Evolutionary conservation across 2,888 invertebrate genomes (phyloP).

Genomic region (Volucella zonaria): DNA sequence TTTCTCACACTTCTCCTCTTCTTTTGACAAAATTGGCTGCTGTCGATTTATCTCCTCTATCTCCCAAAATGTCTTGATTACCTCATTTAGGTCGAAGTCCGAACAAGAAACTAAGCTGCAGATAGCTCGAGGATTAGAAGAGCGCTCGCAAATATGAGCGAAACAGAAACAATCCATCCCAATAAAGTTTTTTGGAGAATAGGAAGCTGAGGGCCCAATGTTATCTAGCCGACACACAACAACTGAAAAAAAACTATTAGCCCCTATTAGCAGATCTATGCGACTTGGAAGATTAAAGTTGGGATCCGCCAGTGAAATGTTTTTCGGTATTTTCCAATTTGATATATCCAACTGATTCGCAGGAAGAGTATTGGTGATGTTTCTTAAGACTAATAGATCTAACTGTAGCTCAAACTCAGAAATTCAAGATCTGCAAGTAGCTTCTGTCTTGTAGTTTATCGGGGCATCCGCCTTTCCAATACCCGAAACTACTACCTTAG

Average conservation of each 20-base stretch:
- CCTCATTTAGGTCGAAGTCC: not conserved
- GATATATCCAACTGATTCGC: not conserved
- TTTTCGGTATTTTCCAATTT: no score
- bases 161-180: not conserved
- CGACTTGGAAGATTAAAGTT: no score
- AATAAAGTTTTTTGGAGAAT: not conserved
- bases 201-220: not conserved
- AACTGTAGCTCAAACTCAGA: conserved; percentile 1
- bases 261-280: no score
- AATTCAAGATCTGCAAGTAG: not conserved
- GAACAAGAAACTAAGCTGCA: not conserved
- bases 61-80: not conserved
- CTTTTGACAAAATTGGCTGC: not conserved
- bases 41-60: not conserved
- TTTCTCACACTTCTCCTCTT: no score
- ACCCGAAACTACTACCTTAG: not conserved
- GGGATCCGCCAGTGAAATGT: no score
- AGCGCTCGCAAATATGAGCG: not conserved
- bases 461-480: conserved; percentile 7
- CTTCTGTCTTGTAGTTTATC: not conserved
- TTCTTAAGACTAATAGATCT: not conserved
- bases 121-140: not conserved
- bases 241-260: not conserved
- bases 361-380: not conserved
- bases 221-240: conserved; percentile 7